These are phyloP conservation scores for Megalonaias nervosa DNA, from an alignment of 1,140 invertebrate species.

Conservation along the genomic window DNA sequence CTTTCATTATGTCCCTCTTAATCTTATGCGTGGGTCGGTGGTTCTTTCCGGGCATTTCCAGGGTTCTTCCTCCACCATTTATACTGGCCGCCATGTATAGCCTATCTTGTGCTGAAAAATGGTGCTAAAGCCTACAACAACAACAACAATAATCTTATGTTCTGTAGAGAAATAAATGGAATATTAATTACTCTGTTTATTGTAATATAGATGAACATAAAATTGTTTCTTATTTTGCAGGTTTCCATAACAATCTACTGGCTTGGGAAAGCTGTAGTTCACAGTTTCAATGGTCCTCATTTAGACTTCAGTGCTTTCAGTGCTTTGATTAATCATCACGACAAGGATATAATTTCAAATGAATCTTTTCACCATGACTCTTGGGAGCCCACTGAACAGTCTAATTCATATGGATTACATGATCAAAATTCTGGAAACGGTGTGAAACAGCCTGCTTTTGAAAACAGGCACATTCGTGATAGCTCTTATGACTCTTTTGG, in stretches of 20 bases:
- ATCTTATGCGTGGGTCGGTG: too few species aligned
- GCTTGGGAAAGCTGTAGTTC: constrained; percentile 53
- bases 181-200: too few species aligned
- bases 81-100: too few species aligned
- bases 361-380: constrained; percentile 39
- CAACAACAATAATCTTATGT: too few species aligned
- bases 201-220: too few species aligned
- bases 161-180: too few species aligned
- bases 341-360: constrained; percentile 49
- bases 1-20: too few species aligned
- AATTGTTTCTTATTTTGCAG: constrained; percentile 44
- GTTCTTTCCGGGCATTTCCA: too few species aligned
- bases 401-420: constrained; percentile 32
- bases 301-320: constrained; percentile 65
- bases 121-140: too few species aligned
- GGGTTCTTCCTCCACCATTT: too few species aligned
- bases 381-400: constrained; percentile 41
- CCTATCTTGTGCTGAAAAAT: too few species aligned
- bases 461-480: constrained; percentile 47
- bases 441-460: constrained; percentile 18
- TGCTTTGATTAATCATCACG: constrained; percentile 54
- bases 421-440: constrained; percentile 5
- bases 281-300: constrained; percentile 56
- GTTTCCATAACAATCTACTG: constrained; percentile 67
- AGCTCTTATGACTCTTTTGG: constrained; percentile 62